Evolutionary conservation across 2,113 vertebrate species (phyloP), one percentile per base, ranked within the genome.

Genomic region (Phycodurus eques): DNA sequence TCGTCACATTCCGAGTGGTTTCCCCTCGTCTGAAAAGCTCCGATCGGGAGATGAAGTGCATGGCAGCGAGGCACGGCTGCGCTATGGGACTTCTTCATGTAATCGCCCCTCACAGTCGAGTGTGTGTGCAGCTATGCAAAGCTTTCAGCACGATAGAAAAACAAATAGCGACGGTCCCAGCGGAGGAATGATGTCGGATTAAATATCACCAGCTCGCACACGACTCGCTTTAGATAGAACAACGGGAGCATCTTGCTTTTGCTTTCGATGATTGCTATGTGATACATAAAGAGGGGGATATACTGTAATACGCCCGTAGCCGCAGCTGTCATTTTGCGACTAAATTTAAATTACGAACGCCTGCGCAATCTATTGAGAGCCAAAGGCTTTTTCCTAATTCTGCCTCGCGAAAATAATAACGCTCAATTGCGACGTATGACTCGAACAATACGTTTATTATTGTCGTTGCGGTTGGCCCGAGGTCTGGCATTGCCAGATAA

Each of bases 191-290:
- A 61, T 22, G 3, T 53, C 54, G 22, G 78, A 80, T 90, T 87
- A 76, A 87, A 91, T 90, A 86, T 91, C 91, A 89, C 83, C 35
- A 73, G 86, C 72, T 70, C 67, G 77, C 73, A 79, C 83, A 84
- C 83, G 87, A 77, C 70, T 87, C 61, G 47, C 65, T 83, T 77
- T 80, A 79, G 72, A 88, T 83, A 82, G 79, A 64, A 35, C 61
- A 42, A 63, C 35, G 61, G 4, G 20, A 7, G n/a, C 11, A 5
- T 44, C 42, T 22, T 22, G 43, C 20, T 65, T 63, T 63, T 63
- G 35, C 19, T 63, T 63, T 42, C 19, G 19, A 43, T 9, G 9
- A 42, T 42, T 42, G 35, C 35, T 10, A 42, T 11, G 53, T 1
- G 20, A n/a, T n/a, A 10, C 22, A 63, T 61, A 63, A 63, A 63